A percentile compares a stretch with the other conserved stretches of the same genome.
Evolutionary conservation across 2,888 invertebrate species (phyloP).

Genomic region (Heliconius charithonia): DNA sequence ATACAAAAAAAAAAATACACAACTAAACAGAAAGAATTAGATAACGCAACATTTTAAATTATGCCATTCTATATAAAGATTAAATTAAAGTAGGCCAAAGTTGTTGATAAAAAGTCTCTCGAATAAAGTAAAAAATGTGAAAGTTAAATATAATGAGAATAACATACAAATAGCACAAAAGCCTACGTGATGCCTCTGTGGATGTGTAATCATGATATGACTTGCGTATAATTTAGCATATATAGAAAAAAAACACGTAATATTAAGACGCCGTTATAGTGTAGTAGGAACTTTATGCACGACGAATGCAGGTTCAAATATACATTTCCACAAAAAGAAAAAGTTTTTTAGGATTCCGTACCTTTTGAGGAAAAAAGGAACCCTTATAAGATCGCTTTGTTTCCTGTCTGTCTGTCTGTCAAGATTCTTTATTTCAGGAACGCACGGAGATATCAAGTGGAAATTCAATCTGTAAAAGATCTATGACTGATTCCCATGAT

Average conservation of each 20-base stretch:
- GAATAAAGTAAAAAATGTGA: constrained; percentile 21
- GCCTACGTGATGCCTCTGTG: constrained; percentile 1
- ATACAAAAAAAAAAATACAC: neutral
- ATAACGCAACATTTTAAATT: constrained; percentile 2
- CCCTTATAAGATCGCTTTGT: too few species aligned
- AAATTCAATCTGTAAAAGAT: too few species aligned
- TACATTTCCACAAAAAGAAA: neutral
- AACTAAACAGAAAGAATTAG: neutral
- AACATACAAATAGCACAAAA: constrained; percentile 13
- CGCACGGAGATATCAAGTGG: too few species aligned
- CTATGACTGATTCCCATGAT: too few species aligned
- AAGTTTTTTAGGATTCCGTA: too few species aligned
- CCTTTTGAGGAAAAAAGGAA: too few species aligned
- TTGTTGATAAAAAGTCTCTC: constrained; percentile 7
- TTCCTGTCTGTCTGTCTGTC: too few species aligned
- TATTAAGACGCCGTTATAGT: neutral
- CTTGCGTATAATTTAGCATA: constrained; percentile 14
- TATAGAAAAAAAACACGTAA: neutral
- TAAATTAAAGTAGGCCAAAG: constrained; percentile 21
- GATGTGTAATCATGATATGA: constrained; percentile 14
- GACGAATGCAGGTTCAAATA: neutral
- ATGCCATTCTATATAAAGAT: constrained; percentile 8
- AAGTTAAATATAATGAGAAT: constrained; percentile 17
- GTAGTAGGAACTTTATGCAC: neutral
- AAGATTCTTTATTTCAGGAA: too few species aligned